Evolutionary conservation across 2,113 vertebrate genomes (phyloP), one percentile per base, ranked within the genome.

Genomic region (Xenopus borealis): DNA sequence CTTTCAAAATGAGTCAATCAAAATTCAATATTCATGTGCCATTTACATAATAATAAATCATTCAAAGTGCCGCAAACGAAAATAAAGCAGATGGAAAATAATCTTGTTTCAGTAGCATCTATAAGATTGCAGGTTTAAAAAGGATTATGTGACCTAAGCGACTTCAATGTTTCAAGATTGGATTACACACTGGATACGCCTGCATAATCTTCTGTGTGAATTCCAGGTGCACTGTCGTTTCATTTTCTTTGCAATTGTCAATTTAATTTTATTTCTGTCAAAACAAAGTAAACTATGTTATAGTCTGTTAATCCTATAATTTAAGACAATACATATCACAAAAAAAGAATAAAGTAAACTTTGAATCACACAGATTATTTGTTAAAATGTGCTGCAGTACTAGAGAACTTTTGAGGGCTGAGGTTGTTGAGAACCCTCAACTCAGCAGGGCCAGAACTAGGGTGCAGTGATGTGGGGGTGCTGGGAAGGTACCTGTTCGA

Each of bases 91-190:
- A 76, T 69, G 58, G 58, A 69, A 69, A 76, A 76, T 76, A 76
- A 76, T 76, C 73, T 76, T 69, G 66, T 76, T 76, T 76, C 73
- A 63, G 73, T 76, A 62, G 66, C 73, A 62, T 58, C 58, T 76
- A 69, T 69, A 76, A 69, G 73, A 76, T 76, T 76, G 69, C 47
- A 45, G 73, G 73, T 69, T 76, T 76, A 69, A 63, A 66, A 76
- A 76, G 73, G 73, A 76, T 76, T 76, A 76, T 69, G 73, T n/a
- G 73, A 76, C 73, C 73, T 76, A 69, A 76, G 68, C 55, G 66
- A 76, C 66, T 76, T 76, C 66, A 76, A 69, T 76, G 66, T 76
- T 76, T 76, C 46, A 69, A 61, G 66, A 69, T 76, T 76, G 66
- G 66, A 76, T 76, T 76, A 75, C 65, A 75, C 65, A 75, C 72